A percentile compares a stretch with the other conserved stretches of the same genome.
phyloP scores from a whole-genome alignment of 2,888 invertebrate species.

The Drosophila macrospina region DNA sequence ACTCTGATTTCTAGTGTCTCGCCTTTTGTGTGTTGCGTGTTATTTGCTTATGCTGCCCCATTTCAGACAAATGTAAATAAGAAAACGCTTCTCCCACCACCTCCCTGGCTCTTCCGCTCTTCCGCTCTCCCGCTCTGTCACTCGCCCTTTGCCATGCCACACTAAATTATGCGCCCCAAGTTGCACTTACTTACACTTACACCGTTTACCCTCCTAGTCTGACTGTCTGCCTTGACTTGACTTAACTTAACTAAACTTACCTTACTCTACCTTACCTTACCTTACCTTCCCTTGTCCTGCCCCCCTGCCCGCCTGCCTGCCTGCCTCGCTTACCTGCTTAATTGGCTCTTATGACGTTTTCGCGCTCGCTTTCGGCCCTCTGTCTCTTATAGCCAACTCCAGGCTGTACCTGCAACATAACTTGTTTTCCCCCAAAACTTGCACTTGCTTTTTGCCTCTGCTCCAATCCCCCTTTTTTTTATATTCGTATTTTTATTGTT shows the following conservation, averaged over 20 bases:
- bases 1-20: conserved; percentile 52
- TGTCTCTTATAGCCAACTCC: conserved; percentile 25
- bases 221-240: conserved; percentile 33
- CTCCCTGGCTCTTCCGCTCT: neutral
- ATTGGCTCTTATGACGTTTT: conserved; percentile 81
- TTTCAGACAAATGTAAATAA: conserved; percentile 67
- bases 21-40: conserved; percentile 65
- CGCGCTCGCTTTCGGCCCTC: conserved; percentile 52
- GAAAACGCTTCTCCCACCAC: conserved; percentile 38
- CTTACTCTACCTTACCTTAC: neutral
- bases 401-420: conserved; percentile 54
- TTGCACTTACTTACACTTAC: conserved; percentile 26
- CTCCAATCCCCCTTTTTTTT: conserved; percentile 24
- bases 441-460: conserved; percentile 41
- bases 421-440: conserved; percentile 65
- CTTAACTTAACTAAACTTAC: neutral
- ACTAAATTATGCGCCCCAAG: conserved; percentile 26
- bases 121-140: too few species aligned
- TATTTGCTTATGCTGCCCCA: conserved; percentile 55
- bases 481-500: conserved; percentile 11
- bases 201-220: conserved; percentile 14
- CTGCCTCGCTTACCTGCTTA: conserved; percentile 73
- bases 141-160: neutral
- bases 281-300: conserved; percentile 25
- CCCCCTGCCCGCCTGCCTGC: conserved; percentile 68